Percentiles rank a stretch among this genome's conserved stretches.
phyloP scores from a whole-genome alignment of 2,113 vertebrate genomes.

The Oxygymnocypris stewartii region DNA sequence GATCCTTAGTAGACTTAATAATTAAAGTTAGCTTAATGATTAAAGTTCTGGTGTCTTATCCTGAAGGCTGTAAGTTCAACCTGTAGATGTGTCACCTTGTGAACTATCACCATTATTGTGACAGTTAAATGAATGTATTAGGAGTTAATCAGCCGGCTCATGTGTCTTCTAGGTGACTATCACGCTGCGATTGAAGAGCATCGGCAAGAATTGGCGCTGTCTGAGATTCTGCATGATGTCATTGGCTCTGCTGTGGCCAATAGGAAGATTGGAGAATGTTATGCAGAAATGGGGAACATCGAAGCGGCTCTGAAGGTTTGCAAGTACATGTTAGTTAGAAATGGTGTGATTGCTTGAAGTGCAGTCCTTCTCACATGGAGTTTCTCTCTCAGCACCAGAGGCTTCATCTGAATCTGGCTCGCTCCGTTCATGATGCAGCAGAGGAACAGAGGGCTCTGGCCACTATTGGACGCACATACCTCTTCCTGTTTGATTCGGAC shows the following conservation, averaged over 20 bases:
- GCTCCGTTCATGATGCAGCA: constrained; percentile 71
- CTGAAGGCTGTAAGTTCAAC: not conserved
- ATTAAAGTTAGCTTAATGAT: not conserved
- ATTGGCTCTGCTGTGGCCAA: constrained; percentile 89
- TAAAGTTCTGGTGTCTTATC: not conserved
- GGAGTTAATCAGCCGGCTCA: not conserved
- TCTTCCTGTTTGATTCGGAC: constrained; percentile 83
- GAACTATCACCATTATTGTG: not conserved
- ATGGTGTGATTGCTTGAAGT: not conserved
- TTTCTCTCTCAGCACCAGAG: constrained; percentile 79
- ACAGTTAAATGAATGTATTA: not conserved
- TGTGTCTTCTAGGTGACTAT: constrained; percentile 73
- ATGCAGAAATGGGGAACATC: constrained; percentile 84
- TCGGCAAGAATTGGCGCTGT: constrained; percentile 80
- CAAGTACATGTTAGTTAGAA: not conserved
- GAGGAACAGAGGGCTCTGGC: constrained; percentile 91
- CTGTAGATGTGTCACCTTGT: not conserved
- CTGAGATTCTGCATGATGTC: constrained; percentile 76
- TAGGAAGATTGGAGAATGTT: constrained; percentile 88
- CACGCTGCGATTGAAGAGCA: constrained; percentile 84
- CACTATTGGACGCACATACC: constrained; percentile 89
- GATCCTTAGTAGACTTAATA: not conserved
- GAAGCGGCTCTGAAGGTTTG: constrained; percentile 79
- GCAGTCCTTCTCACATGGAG: not conserved
- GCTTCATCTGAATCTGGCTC: constrained; percentile 81